Conservation (phyloP, 1,140 invertebrate species). For the Euwallacea fornicatus region DNA sequence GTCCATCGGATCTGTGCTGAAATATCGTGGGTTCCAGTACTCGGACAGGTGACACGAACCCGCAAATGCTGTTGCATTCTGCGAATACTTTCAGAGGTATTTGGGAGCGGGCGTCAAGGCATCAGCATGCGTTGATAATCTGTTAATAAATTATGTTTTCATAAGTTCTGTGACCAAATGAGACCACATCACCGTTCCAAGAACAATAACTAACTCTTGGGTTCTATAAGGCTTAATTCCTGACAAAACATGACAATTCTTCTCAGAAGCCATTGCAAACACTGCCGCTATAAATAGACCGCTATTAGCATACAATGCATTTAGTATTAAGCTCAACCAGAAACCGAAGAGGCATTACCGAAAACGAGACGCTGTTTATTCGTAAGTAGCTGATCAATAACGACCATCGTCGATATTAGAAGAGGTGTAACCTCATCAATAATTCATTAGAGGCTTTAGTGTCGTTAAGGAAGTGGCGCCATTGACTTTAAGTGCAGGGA, state of each 20-base stretch:
- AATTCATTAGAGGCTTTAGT: neutral
- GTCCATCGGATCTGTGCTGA: slow-evolving; percentile 19
- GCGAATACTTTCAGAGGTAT: slow-evolving; percentile 20
- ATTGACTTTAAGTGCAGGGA: neutral
- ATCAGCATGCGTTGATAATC: neutral
- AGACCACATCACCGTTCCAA: neutral
- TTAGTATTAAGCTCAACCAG: neutral
- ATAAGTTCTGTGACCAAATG: neutral
- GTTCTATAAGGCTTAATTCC: neutral
- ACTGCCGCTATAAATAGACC: neutral
- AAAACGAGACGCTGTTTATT: slow-evolving; percentile 2
- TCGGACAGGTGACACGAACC: slow-evolving; percentile 24
- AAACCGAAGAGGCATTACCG: neutral
- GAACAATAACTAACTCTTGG: slow-evolving; percentile 1
- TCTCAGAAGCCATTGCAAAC: slow-evolving; percentile 3
- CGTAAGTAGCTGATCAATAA: neutral
- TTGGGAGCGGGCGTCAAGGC: slow-evolving; percentile 19
- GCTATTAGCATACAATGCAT: slow-evolving; percentile 2
- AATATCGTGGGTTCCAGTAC: slow-evolving; percentile 15
- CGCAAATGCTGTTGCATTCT: slow-evolving; percentile 23
- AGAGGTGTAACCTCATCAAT: neutral
- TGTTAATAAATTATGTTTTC: neutral
- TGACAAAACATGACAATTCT: slow-evolving; percentile 2
- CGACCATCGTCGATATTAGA: neutral
- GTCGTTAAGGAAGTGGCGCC: neutral